These are phyloP conservation scores for Ascidia mentula DNA, from an alignment of 23 tunicate species.

Conservation along the genomic window DNA sequence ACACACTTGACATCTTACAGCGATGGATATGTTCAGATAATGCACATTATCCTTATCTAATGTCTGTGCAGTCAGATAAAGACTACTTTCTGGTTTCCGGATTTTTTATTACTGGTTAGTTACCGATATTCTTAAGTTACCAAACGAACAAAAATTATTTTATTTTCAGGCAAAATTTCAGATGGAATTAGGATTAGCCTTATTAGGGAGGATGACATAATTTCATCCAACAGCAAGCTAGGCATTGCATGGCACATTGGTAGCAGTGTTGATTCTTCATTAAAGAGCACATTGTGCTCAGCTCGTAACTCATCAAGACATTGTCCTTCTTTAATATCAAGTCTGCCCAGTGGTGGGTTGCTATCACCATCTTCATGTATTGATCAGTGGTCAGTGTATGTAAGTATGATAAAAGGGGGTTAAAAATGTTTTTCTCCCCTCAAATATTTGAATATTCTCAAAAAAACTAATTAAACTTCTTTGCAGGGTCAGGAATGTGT, in stretches of 20 bases:
- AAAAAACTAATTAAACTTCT: no score
- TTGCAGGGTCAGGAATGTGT: conserved; percentile 34
- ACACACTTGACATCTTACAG: conserved; percentile 43
- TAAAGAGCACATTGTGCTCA: background rate
- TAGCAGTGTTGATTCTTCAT: background rate
- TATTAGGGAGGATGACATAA: background rate
- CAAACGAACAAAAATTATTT: background rate
- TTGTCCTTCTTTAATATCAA: conserved; percentile 51
- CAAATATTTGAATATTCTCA: no score
- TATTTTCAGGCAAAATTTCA: background rate
- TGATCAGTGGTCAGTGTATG: conserved; percentile 55
- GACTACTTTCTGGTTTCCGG: conserved; percentile 20
- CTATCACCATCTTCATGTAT: conserved; percentile 37
- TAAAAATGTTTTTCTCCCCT: no score
- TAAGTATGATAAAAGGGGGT: no score
- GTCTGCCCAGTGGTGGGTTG: conserved; percentile 38
- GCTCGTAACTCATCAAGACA: background rate
- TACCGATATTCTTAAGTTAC: background rate
- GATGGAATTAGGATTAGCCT: background rate
- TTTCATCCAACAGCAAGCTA: background rate
- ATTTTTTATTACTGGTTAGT: conserved; percentile 10
- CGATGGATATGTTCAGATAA: conserved; percentile 62
- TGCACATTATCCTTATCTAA: conserved; percentile 26
- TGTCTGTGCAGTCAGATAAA: background rate
- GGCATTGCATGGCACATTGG: background rate